Evolutionary conservation across 1,140 invertebrate genomes (phyloP).

Genomic region (Trichonephila inaurata): DNA sequence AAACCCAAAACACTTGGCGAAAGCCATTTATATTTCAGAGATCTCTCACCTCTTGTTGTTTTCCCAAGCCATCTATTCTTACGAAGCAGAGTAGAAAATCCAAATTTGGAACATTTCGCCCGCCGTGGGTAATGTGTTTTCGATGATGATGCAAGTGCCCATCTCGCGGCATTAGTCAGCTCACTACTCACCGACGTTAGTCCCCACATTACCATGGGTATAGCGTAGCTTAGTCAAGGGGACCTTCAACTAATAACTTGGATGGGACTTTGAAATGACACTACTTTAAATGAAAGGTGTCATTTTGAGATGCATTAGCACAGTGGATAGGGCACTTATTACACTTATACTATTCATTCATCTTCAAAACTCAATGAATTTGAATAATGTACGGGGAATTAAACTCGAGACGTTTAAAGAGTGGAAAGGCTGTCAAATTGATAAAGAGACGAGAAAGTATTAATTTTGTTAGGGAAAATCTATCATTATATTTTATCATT

Average conservation of each 20-base stretch:
- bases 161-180: background rate
- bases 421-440: background rate
- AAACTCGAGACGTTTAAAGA: background rate
- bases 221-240: background rate
- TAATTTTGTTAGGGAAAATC: background rate
- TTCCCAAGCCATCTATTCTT: background rate
- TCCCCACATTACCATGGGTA: background rate
- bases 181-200: background rate
- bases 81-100: background rate
- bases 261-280: background rate
- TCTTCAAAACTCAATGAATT: background rate
- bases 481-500: too few relatives aligned
- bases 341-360: conserved; percentile 8
- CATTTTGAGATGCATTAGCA: background rate
- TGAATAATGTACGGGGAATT: background rate
- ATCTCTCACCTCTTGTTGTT: background rate
- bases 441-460: background rate
- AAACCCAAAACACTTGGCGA: background rate
- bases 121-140: conserved; percentile 3
- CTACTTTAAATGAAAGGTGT: conserved; percentile 7
- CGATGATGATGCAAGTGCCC: conserved; percentile 2
- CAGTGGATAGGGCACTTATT: background rate
- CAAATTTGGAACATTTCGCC: background rate
- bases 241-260: background rate
- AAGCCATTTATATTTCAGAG: background rate